phyloP scores from a whole-genome alignment of 2,888 invertebrate species.

The Siphonodentalium dalli region DNA sequence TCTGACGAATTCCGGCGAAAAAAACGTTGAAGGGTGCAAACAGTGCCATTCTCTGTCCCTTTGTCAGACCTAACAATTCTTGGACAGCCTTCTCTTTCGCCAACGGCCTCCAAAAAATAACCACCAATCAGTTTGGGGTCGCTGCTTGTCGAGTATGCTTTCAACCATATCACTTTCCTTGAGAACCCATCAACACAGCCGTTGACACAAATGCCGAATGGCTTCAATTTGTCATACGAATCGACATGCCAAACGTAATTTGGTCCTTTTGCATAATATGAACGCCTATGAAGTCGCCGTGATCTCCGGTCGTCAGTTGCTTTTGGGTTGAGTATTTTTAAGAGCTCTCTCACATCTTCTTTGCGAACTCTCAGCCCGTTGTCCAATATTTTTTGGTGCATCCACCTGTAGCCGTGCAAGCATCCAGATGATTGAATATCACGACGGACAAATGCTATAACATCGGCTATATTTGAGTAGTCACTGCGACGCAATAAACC shows the following conservation, averaged over 20 bases:
- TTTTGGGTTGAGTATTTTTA: slow-evolving; percentile 14
- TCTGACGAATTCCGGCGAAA: slow-evolving; percentile 5
- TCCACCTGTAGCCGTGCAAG: slow-evolving; percentile 22
- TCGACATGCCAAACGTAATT: slow-evolving; percentile 35
- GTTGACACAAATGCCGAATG: slow-evolving; percentile 33
- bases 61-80: slow-evolving; percentile 14
- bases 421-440: slow-evolving; percentile 7
- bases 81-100: slow-evolving; percentile 9
- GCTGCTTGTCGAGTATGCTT: slow-evolving; percentile 24
- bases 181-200: slow-evolving; percentile 35
- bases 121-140: slow-evolving; percentile 23
- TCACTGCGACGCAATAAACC: neutral
- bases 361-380: slow-evolving; percentile 8
- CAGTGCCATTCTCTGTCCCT: slow-evolving; percentile 21
- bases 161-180: slow-evolving; percentile 30
- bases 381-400: slow-evolving; percentile 11
- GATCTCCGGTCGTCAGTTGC: slow-evolving; percentile 7
- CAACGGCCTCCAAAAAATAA: slow-evolving; percentile 12
- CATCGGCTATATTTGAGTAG: slow-evolving; percentile 7
- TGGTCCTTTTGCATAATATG: slow-evolving; percentile 25
- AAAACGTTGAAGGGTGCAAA: slow-evolving; percentile 10
- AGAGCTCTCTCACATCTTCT: slow-evolving; percentile 14
- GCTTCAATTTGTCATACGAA: slow-evolving; percentile 33
- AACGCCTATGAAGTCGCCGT: slow-evolving; percentile 18
- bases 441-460: slow-evolving; percentile 5